phyloP scores from a whole-genome alignment of 2,888 invertebrate species.

The Tupiocoris notatus region DNA sequence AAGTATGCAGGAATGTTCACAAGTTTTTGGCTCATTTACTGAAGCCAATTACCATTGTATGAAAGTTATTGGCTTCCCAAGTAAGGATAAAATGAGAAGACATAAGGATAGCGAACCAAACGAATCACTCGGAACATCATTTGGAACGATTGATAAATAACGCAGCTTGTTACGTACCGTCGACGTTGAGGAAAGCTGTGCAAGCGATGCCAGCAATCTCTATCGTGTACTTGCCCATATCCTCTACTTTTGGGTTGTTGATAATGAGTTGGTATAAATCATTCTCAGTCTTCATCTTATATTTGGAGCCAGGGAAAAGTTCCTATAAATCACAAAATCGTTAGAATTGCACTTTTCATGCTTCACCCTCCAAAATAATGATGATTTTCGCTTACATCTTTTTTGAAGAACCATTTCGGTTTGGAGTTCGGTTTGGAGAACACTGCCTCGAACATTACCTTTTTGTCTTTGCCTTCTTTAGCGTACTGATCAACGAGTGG shows the following conservation, averaged over 20 bases:
- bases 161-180: slow-evolving; percentile 67
- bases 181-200: slow-evolving; percentile 90
- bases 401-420: slow-evolving; percentile 87
- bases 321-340: slow-evolving; percentile 63
- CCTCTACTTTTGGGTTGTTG: slow-evolving; percentile 88
- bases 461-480: slow-evolving; percentile 94
- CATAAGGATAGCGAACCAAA: no score
- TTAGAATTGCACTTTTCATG: background rate
- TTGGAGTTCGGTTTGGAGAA: slow-evolving; percentile 96
- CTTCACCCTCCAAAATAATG: no score
- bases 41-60: no score
- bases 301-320: slow-evolving; percentile 93
- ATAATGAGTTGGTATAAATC: slow-evolving; percentile 90
- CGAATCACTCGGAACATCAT: no score
- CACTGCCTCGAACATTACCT: slow-evolving; percentile 87
- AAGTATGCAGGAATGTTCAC: no score
- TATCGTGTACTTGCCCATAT: slow-evolving; percentile 93
- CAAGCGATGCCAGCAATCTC: slow-evolving; percentile 88
- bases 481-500: slow-evolving; percentile 91
- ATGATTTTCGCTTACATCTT: slow-evolving; percentile 69
- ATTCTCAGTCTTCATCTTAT: slow-evolving; percentile 90
- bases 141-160: no score
- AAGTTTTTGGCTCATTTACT: no score
- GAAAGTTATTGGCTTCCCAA: no score
- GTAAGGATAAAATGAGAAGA: no score